These are phyloP conservation scores for Pseudorhiza aurosa DNA, from an alignment of 30 jellyfish, hydroid and myxozoan genomes.

Conservation along the genomic window DNA sequence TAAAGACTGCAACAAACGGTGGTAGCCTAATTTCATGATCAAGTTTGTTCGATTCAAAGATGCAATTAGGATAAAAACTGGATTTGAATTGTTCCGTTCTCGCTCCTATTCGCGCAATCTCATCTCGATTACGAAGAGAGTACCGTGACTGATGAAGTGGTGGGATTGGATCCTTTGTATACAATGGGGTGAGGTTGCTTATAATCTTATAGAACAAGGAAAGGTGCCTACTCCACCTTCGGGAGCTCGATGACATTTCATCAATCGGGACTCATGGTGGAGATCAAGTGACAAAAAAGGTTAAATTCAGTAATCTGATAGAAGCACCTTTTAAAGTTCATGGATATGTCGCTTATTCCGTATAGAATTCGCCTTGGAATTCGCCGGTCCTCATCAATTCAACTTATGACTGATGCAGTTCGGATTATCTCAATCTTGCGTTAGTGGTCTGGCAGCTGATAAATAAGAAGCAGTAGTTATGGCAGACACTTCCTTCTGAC, in stretches of 20 bases:
- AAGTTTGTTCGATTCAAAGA: conserved; percentile 43
- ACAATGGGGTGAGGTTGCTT: conserved; percentile 43
- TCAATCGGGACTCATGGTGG: too few species aligned
- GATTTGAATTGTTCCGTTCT: conserved; percentile 56
- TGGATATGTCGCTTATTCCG: too few species aligned
- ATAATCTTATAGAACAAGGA: conserved; percentile 37
- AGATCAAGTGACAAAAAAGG: too few species aligned
- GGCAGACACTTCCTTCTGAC: too few species aligned
- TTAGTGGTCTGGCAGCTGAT: too few species aligned
- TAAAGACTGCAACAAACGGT: conserved; percentile 35
- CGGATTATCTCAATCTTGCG: too few species aligned
- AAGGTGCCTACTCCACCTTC: conserved; percentile 39
- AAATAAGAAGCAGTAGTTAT: too few species aligned
- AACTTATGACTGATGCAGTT: too few species aligned
- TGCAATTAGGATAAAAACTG: conserved; percentile 54
- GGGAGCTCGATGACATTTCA: conserved; percentile 16
- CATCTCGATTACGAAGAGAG: conserved; percentile 62
- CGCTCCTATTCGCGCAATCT: conserved; percentile 33
- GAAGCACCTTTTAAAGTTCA: too few species aligned
- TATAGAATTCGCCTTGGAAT: too few species aligned
- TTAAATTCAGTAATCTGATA: too few species aligned
- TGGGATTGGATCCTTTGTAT: conserved; percentile 56
- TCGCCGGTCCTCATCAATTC: too few species aligned
- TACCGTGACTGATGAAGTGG: conserved; percentile 50
- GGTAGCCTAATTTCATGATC: conserved; percentile 50